Evolutionary conservation across 2,888 invertebrate genomes (phyloP), one percentile per base, ranked within the genome.

Genomic region (Drosophila kuntzei): DNA sequence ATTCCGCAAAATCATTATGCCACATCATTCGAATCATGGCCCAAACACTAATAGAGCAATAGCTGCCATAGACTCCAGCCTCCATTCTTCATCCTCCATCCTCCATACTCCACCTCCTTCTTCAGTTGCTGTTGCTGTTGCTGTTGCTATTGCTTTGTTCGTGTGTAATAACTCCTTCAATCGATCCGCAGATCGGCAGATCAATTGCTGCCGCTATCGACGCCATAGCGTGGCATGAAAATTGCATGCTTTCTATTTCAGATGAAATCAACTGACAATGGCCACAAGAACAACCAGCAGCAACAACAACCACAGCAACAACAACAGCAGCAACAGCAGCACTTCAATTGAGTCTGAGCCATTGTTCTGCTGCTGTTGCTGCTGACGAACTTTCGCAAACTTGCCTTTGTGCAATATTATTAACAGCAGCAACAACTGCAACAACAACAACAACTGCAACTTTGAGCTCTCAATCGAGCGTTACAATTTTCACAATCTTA

Each of bases 1-100:
- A 89, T 89, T 91, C 87, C 80, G 89, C 89, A 83, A 89, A 90
- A 90, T 90, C 87, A 90, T 90, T 85, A 85, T 80, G 84, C 80
- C 73, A 79, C 84, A 79, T 71, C 83, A 76, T 80, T 72, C 62
- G 60, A 49, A 60, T 59, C 61, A 59, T 75, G 59, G 78, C 86
- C 80, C 80, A 88, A 85, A 78, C 72, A 70, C 77, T 86, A 86
- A 86, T 89, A 86, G 88, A 87, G 88, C 88, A 86, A 86, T 89
- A 86, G 85, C 75, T 68, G 69, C 68, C 61, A 71, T 49, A 57
- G 73, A 77, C 61, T 58, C 41, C 32, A 25, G 14, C 12, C 49
- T 47, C 34, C 46, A 59, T 49, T 34, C 55, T 22, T 18, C 41
- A 39, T 8, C 7, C 47, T 37, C 32, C 39, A 59, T 49, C 43